These are phyloP conservation scores for Beris morrisii DNA, from an alignment of 2,888 invertebrate species.

Conservation along the genomic window DNA sequence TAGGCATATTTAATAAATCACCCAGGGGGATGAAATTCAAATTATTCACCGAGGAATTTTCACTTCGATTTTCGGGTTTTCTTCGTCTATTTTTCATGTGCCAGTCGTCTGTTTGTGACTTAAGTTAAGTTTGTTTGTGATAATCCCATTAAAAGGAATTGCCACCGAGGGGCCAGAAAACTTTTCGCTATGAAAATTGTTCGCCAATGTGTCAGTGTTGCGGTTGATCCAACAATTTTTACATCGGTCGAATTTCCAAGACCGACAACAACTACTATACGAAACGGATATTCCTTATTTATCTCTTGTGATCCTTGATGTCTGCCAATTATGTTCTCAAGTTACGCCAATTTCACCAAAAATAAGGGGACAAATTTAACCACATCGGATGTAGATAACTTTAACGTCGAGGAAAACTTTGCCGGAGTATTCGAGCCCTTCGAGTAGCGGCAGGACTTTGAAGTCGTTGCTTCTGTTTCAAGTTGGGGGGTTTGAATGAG, in stretches of 20 bases:
- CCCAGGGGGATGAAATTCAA: no score
- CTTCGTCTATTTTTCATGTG: no score
- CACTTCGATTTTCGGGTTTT: no score
- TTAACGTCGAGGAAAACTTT: slow-evolving; percentile 23
- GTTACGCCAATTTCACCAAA: slow-evolving; percentile 23
- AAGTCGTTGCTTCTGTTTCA: slow-evolving; percentile 1
- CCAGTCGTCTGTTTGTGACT: slow-evolving; percentile 19
- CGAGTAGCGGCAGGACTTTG: background rate
- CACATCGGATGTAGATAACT: slow-evolving; percentile 28
- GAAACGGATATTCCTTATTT: slow-evolving; percentile 29
- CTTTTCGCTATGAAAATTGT: slow-evolving; percentile 18
- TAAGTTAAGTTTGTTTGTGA: slow-evolving; percentile 24
- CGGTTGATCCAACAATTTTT: slow-evolving; percentile 5
- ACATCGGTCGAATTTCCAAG: background rate
- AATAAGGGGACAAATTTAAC: slow-evolving; percentile 14
- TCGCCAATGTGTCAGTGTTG: background rate
- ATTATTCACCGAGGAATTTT: no score
- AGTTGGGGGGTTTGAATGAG: background rate
- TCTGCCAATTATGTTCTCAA: slow-evolving; percentile 31
- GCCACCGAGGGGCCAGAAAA: slow-evolving; percentile 26
- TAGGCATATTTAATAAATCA: no score
- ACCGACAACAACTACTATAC: background rate
- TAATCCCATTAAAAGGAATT: slow-evolving; percentile 28
- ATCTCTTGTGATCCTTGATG: slow-evolving; percentile 30
- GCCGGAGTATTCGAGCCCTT: background rate